Evolutionary conservation across 2,888 invertebrate species (phyloP).

Genomic region (Stramonita haemastoma): DNA sequence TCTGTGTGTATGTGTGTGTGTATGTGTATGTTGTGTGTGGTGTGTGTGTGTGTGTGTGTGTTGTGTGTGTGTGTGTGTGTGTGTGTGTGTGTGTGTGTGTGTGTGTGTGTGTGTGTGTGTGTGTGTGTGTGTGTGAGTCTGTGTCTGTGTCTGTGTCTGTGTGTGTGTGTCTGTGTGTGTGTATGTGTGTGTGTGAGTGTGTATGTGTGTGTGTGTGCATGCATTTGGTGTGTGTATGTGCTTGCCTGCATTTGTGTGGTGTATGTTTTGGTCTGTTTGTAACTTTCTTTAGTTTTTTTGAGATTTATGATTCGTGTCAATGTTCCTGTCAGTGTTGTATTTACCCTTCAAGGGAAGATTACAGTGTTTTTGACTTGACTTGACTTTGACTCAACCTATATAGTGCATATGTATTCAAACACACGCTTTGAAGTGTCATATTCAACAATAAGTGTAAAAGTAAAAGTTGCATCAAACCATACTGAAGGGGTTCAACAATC

Average conservation of each 20-base stretch:
- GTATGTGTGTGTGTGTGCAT: neutral
- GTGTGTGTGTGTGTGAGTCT: neutral
- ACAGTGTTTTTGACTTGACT: too few relatives aligned
- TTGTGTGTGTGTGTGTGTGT: neutral
- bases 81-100: neutral
- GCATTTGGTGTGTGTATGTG: constrained; percentile 41
- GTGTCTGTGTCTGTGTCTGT: neutral
- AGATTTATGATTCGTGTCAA: too few relatives aligned
- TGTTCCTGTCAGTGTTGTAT: too few relatives aligned
- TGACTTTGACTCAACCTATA: too few relatives aligned
- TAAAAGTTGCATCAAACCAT: too few relatives aligned
- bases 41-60: neutral
- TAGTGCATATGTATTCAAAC: too few relatives aligned
- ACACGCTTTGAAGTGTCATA: too few relatives aligned
- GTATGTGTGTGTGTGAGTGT: neutral
- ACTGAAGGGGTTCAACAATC: too few relatives aligned
- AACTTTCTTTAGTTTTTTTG: too few relatives aligned
- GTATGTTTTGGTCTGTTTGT: too few relatives aligned
- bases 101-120: neutral
- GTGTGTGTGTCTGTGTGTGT: neutral
- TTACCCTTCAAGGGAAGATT: too few relatives aligned
- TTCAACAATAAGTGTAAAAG: too few relatives aligned
- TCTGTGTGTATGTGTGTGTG: neutral
- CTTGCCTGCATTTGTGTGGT: constrained; percentile 49
- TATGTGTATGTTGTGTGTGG: neutral